Conservation (phyloP, 2,113 vertebrate species). For the Xyliphius kryptos region DNA sequence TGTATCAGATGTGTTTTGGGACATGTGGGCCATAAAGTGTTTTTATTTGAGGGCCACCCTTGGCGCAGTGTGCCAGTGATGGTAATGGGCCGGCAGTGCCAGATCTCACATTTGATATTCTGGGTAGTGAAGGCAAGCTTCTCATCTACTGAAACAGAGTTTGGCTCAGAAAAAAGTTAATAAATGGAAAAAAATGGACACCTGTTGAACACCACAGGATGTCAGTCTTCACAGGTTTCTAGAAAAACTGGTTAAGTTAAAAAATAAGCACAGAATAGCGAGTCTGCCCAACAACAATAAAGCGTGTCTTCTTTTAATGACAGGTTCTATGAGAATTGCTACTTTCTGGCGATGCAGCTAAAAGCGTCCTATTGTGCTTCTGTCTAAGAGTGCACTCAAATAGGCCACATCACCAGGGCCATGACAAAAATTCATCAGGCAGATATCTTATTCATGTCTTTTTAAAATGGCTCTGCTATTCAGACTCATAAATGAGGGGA, state of each 20-base stretch:
- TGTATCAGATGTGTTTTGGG: too few species aligned
- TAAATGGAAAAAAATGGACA: background rate
- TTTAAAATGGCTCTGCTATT: background rate
- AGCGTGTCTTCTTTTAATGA: constrained; percentile 17
- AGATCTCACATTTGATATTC: too few species aligned
- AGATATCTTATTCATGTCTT: background rate
- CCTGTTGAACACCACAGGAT: background rate
- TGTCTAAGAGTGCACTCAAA: constrained; percentile 11
- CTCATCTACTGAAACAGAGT: too few species aligned
- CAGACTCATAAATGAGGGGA: background rate
- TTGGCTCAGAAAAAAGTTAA: too few species aligned
- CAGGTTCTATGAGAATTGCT: constrained; percentile 25
- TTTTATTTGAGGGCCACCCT: too few species aligned
- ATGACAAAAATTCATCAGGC: constrained; percentile 8
- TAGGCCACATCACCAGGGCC: background rate
- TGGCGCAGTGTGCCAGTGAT: too few species aligned
- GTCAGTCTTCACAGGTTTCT: background rate
- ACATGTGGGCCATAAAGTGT: too few species aligned
- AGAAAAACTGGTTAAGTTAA: background rate
- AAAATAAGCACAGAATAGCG: background rate
- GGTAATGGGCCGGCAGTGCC: too few species aligned
- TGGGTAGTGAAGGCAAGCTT: too few species aligned
- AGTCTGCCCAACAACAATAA: background rate
- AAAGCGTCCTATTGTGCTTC: constrained; percentile 18
- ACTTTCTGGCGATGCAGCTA: constrained; percentile 6